These are phyloP conservation scores for Cantharis flavilabris DNA, from an alignment of 2,888 invertebrate species.

Conservation along the genomic window DNA sequence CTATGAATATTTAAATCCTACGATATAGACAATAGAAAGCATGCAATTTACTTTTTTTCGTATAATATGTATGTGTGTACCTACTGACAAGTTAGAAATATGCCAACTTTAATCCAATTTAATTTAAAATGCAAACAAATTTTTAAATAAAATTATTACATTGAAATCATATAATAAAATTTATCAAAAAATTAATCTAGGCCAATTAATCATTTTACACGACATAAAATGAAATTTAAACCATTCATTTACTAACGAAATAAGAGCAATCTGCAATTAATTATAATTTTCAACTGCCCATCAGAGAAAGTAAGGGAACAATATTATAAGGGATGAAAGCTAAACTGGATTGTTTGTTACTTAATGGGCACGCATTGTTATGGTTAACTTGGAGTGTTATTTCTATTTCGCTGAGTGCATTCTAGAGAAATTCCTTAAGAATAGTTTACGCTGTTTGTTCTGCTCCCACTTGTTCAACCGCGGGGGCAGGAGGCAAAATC, in stretches of 20 bases:
- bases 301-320: background rate
- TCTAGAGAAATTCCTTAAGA: background rate
- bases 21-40: background rate
- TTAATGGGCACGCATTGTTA: background rate
- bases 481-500: background rate
- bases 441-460: background rate
- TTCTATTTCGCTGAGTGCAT: background rate
- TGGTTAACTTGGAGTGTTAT: background rate
- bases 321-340: background rate
- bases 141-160: background rate
- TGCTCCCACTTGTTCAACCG: background rate
- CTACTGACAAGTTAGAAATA: background rate
- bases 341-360: background rate
- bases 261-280: background rate
- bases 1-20: background rate
- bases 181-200: background rate
- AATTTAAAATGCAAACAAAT: background rate
- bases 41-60: background rate
- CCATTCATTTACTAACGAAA: background rate
- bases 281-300: background rate
- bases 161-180: background rate
- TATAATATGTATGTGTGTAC: no score
- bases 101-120: background rate
- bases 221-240: background rate
- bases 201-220: background rate